Conservation (phyloP, 2,888 invertebrate species). For the Apomyelois bistriatella region DNA sequence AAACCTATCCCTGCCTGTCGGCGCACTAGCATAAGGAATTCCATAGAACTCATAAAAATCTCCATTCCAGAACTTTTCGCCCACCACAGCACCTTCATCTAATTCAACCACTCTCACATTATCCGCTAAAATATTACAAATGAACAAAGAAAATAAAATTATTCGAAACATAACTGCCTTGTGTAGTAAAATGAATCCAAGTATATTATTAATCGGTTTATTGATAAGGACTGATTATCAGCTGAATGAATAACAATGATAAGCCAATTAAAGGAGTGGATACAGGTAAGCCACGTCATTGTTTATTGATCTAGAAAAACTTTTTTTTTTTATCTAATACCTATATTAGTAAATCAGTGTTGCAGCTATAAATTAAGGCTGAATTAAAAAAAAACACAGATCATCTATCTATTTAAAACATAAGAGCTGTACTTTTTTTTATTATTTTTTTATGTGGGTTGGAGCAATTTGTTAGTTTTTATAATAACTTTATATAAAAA, state of each 20-base stretch:
- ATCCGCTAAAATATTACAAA: slow-evolving; percentile 31
- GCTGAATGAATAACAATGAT: neutral
- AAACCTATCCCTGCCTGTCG: slow-evolving; percentile 54
- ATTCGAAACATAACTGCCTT: slow-evolving; percentile 39
- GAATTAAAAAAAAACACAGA: too few species aligned
- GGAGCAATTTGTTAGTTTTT: too few species aligned
- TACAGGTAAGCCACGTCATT: slow-evolving; percentile 1
- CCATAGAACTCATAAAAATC: slow-evolving; percentile 66
- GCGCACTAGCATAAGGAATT: slow-evolving; percentile 59
- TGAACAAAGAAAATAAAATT: slow-evolving; percentile 33
- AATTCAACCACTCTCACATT: slow-evolving; percentile 40
- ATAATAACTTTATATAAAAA: too few species aligned
- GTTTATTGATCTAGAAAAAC: neutral
- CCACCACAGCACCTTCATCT: slow-evolving; percentile 51
- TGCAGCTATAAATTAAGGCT: too few species aligned
- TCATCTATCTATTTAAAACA: too few species aligned
- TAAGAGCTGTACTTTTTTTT: too few species aligned
- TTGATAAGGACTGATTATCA: slow-evolving; percentile 15
- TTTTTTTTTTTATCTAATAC: too few species aligned
- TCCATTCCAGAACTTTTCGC: slow-evolving; percentile 65
- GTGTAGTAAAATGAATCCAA: slow-evolving; percentile 18
- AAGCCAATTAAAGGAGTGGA: neutral
- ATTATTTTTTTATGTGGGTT: too few species aligned
- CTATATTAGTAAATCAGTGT: too few species aligned
- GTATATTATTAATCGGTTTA: slow-evolving; percentile 19